These are phyloP conservation scores for Chaetophractus vellerosus DNA, from an alignment of 2,797 vertebrate genomes.

Conservation along the genomic window DNA sequence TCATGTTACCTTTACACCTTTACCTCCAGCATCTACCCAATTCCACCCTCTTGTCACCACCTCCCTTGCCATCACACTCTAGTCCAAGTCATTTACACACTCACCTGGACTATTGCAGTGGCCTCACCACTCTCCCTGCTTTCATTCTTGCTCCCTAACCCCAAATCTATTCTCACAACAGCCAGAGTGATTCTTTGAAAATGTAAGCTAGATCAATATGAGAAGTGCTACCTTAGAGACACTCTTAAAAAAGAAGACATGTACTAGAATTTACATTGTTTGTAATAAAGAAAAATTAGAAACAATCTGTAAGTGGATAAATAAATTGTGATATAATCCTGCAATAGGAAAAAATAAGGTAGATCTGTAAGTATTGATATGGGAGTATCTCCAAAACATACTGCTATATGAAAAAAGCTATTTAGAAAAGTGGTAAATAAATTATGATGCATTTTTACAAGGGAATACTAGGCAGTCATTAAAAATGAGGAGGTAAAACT, in stretches of 20 bases:
- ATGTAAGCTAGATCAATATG: background rate
- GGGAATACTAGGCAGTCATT: background rate
- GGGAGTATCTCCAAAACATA: background rate
- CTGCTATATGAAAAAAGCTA: background rate
- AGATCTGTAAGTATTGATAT: background rate
- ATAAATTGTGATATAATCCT: background rate
- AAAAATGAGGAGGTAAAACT: background rate
- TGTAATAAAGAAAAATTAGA: constrained; percentile 4
- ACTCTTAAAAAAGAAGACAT: background rate
- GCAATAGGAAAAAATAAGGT: background rate
- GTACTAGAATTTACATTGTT: background rate
- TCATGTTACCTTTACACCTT: background rate
- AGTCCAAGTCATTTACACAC: background rate
- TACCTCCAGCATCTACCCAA: background rate
- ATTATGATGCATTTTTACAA: background rate
- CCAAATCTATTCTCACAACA: background rate
- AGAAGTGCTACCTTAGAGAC: background rate
- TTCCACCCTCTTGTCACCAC: background rate
- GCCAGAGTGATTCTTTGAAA: background rate
- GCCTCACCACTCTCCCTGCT: background rate
- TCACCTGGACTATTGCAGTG: background rate
- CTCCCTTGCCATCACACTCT: background rate
- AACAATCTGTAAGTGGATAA: background rate
- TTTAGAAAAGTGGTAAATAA: background rate
- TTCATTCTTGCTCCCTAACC: background rate